Conservation (phyloP, 2,888 invertebrate genomes). For the Andrena dorsata region DNA sequence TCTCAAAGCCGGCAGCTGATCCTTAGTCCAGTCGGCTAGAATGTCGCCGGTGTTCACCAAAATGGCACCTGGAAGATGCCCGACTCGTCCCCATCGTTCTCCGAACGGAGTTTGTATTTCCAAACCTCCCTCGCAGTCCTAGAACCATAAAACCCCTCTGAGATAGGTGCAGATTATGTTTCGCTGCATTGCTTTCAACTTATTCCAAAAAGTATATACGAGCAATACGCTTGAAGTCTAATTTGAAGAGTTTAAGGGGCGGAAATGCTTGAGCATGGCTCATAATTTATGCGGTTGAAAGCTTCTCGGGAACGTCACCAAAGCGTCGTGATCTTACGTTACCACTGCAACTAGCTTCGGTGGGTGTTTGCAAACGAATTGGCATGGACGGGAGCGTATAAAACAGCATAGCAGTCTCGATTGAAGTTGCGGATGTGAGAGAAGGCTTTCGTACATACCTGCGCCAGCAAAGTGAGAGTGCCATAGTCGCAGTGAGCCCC, state of each 20-base stretch:
- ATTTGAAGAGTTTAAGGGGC: not conserved
- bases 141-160: conserved; percentile 66
- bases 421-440: not conserved
- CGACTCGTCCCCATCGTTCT: conserved; percentile 90
- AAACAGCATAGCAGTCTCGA: too few species aligned
- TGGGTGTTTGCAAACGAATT: too few species aligned
- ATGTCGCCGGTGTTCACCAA: conserved; percentile 92
- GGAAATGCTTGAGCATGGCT: too few species aligned
- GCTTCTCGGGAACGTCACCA: too few species aligned
- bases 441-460: conserved; percentile 74
- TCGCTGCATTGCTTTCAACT: not conserved
- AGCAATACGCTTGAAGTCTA: not conserved
- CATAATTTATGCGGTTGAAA: too few species aligned
- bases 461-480: conserved; percentile 90
- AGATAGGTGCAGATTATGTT: not conserved
- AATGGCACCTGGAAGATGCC: conserved; percentile 91
- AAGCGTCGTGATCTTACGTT: too few species aligned
- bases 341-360: too few species aligned
- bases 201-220: not conserved
- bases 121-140: conserved; percentile 92
- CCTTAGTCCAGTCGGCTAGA: conserved; percentile 91
- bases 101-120: conserved; percentile 89
- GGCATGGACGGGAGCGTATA: too few species aligned
- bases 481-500: conserved; percentile 92
- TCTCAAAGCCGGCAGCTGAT: conserved; percentile 89